These are phyloP conservation scores for Sciurus niger DNA, from an alignment of 2,113 vertebrate species.

Conservation along the genomic window DNA sequence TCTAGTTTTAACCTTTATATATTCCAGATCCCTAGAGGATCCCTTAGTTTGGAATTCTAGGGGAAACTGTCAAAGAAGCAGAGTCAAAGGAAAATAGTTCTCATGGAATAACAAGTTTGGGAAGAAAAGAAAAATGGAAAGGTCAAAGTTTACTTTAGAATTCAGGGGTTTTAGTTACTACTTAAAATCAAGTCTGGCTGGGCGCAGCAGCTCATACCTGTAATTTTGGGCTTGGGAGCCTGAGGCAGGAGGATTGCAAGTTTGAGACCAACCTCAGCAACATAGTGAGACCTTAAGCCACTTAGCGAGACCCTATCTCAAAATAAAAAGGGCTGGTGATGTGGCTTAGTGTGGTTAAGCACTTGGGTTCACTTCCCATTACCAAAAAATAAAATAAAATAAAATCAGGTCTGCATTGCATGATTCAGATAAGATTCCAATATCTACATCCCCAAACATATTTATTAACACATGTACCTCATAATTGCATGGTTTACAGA, in stretches of 20 bases:
- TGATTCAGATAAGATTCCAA: slow-evolving; percentile 38
- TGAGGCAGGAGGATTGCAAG: neutral
- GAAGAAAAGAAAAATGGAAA: neutral
- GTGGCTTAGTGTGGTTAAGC: neutral
- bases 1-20: slow-evolving; percentile 57
- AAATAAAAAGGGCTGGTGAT: neutral
- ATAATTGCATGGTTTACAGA: neutral
- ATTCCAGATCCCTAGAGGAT: slow-evolving; percentile 18
- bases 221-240: neutral
- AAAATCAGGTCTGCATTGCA: neutral
- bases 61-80: slow-evolving; percentile 33
- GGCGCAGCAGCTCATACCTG: neutral
- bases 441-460: neutral
- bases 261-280: neutral
- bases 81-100: neutral
- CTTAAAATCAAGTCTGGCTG: neutral
- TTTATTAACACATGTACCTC: neutral
- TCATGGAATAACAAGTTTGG: neutral
- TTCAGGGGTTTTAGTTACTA: neutral
- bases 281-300: neutral
- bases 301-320: neutral
- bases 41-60: slow-evolving; percentile 52
- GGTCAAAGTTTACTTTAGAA: slow-evolving; percentile 35
- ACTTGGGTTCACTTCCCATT: neutral
- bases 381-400: neutral